Conservation (phyloP, 1,140 invertebrate genomes). For the Ooceraea biroi region DNA sequence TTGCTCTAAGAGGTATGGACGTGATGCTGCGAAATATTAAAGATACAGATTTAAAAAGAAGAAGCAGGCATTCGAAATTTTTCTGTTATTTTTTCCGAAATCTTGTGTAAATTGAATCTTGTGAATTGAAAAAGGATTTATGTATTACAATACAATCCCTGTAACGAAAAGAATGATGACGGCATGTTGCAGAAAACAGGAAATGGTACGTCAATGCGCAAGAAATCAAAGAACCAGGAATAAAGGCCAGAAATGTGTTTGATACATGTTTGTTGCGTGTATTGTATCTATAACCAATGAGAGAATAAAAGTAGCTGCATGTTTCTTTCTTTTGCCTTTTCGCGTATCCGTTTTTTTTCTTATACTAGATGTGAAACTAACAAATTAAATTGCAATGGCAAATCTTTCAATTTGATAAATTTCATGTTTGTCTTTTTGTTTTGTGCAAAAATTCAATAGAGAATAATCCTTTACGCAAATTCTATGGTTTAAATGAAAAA, state of each 20-base stretch:
- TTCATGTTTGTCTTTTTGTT: not conserved
- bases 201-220: not conserved
- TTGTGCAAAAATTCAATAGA: not conserved
- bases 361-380: not conserved
- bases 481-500: not conserved
- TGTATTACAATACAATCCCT: not conserved
- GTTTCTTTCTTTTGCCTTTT: not conserved
- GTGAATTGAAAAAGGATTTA: conserved; percentile 4
- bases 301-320: not conserved
- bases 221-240: conserved; percentile 2
- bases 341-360: not conserved
- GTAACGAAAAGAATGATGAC: not conserved
- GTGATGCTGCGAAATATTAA: no score
- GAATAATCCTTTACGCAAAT: not conserved
- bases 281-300: conserved; percentile 12
- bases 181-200: not conserved
- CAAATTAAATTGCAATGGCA: not conserved
- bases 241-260: conserved; percentile 6
- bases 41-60: no score
- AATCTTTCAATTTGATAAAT: not conserved
- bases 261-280: not conserved
- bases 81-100: no score
- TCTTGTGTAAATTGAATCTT: not conserved
- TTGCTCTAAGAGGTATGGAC: no score
- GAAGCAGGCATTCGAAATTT: no score